Base-by-base conservation (phyloP, 2,888 invertebrate species). In the Drymonia ruficornis region DNA sequence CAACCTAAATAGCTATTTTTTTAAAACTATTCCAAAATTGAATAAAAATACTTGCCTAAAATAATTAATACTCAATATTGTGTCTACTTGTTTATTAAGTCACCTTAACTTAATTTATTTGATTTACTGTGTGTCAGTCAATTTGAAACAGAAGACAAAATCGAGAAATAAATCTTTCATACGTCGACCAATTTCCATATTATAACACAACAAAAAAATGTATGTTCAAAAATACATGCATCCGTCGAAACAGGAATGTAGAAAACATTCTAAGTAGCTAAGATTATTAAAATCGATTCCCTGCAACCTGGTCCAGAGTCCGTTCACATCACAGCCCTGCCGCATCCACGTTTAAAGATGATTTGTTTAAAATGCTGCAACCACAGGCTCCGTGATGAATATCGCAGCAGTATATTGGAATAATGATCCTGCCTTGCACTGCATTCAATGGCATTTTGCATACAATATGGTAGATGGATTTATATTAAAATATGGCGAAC, bases 401-500 rank as follows among this genome's bases (percentile, higher is more conserved):
- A 92, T 91, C 91, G 80, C 86, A 80, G 82, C 83, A 87, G 84
- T 81, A 84, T 87, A 88, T 88, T 87, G 86, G 89, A 89, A 92
- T 92, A 92, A 91, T 91, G 91, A 91, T 91, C 87, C 91, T 78
- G 85, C 76, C 88, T 86, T 87, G 89, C 87, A 88, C 89, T 82
- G 91, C 84, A 89, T 92, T 92, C 91, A 91, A 92, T 91, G 87
- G 88, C 83, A 90, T 91, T 92, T 92, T 91, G 91, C 91, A 91
- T 92, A 92, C 92, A 92, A 92, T 92, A 91, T 89, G 87, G 85
- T 86, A 84, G 90, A 92, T 89, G 90, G 89, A 89, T 92, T 91
- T 91, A 90, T 91, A 92, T 91, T 91, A 91, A 91, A 89, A 90
- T 91, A 92, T 91, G 89, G 87, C 86, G 72, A 87, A 88, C 87